Evolutionary conservation across 2,797 vertebrate species (phyloP).

Genomic region (Cyclura pinguis): DNA sequence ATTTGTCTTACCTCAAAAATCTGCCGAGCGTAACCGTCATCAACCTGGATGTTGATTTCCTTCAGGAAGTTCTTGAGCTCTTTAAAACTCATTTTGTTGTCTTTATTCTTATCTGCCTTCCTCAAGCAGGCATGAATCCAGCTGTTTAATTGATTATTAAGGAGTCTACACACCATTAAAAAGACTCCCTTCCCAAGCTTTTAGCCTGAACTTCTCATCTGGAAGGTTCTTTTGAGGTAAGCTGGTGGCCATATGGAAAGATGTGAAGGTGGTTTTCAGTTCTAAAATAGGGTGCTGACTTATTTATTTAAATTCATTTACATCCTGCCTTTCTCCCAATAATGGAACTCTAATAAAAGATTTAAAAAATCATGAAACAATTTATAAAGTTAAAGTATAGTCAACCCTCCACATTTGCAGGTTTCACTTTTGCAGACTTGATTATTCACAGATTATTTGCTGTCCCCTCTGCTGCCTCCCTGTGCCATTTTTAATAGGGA

Average conservation of each 20-base stretch:
- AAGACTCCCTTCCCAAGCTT: neutral
- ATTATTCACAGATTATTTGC: no score
- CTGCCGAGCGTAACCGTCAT: constrained; percentile 86
- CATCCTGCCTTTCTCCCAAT: no score
- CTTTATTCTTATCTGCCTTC: constrained; percentile 94
- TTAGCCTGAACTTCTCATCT: neutral
- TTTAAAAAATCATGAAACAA: no score
- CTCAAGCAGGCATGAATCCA: constrained; percentile 94
- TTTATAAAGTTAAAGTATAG: no score
- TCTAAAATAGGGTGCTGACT: neutral
- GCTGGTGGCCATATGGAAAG: no score
- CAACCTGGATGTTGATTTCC: constrained; percentile 90
- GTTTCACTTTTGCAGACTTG: no score
- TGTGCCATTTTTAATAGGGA: no score
- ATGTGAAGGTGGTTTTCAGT: neutral
- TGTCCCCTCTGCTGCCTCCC: no score
- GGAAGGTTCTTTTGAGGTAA: neutral
- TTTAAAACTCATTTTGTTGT: constrained; percentile 95
- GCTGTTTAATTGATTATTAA: constrained; percentile 84
- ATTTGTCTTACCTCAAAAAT: constrained; percentile 86
- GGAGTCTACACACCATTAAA: constrained; percentile 70
- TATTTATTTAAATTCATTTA: no score
- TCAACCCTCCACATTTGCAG: no score
- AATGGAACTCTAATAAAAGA: no score
- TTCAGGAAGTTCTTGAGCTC: constrained; percentile 93